Evolutionary conservation across 2,888 invertebrate genomes (phyloP), one percentile per base, ranked within the genome.

Genomic region (Onchidella celtica): DNA sequence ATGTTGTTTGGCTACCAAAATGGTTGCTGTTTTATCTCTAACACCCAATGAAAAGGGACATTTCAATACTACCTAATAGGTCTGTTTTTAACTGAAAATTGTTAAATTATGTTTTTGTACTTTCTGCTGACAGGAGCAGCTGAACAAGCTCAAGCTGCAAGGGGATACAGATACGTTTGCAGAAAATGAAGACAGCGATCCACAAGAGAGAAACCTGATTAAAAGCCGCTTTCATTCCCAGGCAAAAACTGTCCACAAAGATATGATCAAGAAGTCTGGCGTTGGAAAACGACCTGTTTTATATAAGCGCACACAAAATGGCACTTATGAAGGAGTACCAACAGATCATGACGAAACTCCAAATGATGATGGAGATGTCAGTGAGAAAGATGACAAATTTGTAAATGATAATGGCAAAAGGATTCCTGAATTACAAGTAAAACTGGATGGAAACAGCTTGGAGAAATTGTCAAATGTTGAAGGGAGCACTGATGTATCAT

Each of bases 221-320:
- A 86, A 85, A 63, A 83, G 86, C 63, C 82, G 85, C 9, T 85
- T 84, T 40, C 84, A 87, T 40, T 70, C 86, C 32, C 85, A 86
- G 27, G 73, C 84, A 27, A 86, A 85, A 69, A 86, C 83, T 40
- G 75, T 86, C 17, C 86, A 87, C 76, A 85, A 84, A 76, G 85
- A 88, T n/a, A 76, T 86, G 21, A 73, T 84, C 21, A 82, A 80
- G 57, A 86, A 84, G 34, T 72, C 84, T 9, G 81, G 83, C 55
- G 66, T 63, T 65, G 34, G 38, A 1, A 79, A 55, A 34, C 79
- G 72, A 32, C 63, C 61, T 47, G 9, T 75, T 57, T 66, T 68
- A 14, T 75, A 72, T 68, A 74, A 69, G 38, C 79, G 78, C 38
- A 84, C 84, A 1, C 73, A 78, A 27, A 76, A 76, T 14, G 85